Evolutionary conservation across 2,797 vertebrate genomes (phyloP), one percentile per base, ranked within the genome.

Genomic region (Pteropus rufus): DNA sequence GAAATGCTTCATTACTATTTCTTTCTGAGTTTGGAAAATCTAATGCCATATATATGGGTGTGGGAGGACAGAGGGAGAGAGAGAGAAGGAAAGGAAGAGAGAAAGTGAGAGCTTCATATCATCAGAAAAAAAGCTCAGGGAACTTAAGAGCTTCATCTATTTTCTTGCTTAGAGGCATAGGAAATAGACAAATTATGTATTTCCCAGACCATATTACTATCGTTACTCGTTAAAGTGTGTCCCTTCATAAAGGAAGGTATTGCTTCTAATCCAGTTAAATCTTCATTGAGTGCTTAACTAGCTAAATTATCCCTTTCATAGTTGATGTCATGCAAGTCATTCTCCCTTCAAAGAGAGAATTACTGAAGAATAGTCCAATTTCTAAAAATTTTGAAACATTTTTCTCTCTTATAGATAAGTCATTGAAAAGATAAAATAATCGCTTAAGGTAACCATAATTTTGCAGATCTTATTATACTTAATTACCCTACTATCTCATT

Each of bases 341-440:
- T 96, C 72, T 79, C 75, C 86, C 75, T 72, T 98, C 54, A 96
- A 94, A 92, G 72, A 94, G 21, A 79, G 72, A 95, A 95, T 94
- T 89, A 85, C 58, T 92, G 54, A 89, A 95, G 95, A 62, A 12
- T 36, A 89, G 56, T 72, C 62, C 64, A 92, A 96, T 64, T 70
- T 75, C 29, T 4, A 15, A 60, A 90, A 83, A 39, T 2, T 56
- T 80, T 85, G 54, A 75, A 95, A 81, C 18, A 84, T 72, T 67
- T 94, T 73, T 91, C 49, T 96, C 1, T 90, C 44, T 34, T 89
- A 34, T 67, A 70, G 39, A 85, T 79, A 11, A 46, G 24, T 72
- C 10, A 65, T 88, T 90, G 85, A 44, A 84, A 82, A 95, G 58
- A 88, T 73, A 62, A 97, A 95, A 86, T 72, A 86, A 69, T 77